A percentile compares a stretch with the other conserved stretches of the same genome.
Evolutionary conservation across 2,797 vertebrate genomes (phyloP).

Genomic region (Rhynchonycteris naso): DNA sequence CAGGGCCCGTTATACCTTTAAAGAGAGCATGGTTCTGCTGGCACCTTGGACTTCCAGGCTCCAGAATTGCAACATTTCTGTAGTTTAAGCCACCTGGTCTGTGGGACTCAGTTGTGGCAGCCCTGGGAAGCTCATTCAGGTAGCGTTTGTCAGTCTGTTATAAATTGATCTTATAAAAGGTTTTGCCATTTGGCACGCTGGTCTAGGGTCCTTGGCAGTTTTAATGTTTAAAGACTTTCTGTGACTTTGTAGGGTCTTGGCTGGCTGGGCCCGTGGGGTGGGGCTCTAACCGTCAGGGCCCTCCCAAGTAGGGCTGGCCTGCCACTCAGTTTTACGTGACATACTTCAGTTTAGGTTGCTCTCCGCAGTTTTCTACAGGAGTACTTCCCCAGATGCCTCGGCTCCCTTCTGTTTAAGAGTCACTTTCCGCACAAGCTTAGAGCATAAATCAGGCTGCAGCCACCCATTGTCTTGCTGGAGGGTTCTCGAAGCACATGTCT

Average conservation of each 20-base stretch:
- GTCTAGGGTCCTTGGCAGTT: background rate
- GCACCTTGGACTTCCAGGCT: background rate
- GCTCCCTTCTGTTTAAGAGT: background rate
- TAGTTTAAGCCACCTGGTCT: background rate
- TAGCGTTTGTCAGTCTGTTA: background rate
- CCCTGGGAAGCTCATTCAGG: background rate
- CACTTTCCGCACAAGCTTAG: background rate
- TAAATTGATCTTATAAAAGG: background rate
- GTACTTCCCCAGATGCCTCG: background rate
- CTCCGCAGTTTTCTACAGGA: background rate
- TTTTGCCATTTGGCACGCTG: background rate
- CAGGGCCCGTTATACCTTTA: rapidly evolving
- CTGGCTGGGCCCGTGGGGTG: background rate
- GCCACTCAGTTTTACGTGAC: too few relatives aligned
- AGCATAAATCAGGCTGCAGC: background rate
- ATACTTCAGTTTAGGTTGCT: background rate
- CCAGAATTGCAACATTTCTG: too few relatives aligned
- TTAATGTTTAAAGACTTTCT: background rate
- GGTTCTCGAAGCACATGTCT: rapidly evolving
- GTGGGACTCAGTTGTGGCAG: too few relatives aligned
- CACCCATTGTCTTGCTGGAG: background rate
- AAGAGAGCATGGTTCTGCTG: background rate
- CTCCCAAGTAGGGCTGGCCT: background rate
- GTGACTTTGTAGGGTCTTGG: background rate
- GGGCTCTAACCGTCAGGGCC: background rate